Conservation (phyloP, 2,888 invertebrate species). For the Criorhina ranunculi region DNA sequence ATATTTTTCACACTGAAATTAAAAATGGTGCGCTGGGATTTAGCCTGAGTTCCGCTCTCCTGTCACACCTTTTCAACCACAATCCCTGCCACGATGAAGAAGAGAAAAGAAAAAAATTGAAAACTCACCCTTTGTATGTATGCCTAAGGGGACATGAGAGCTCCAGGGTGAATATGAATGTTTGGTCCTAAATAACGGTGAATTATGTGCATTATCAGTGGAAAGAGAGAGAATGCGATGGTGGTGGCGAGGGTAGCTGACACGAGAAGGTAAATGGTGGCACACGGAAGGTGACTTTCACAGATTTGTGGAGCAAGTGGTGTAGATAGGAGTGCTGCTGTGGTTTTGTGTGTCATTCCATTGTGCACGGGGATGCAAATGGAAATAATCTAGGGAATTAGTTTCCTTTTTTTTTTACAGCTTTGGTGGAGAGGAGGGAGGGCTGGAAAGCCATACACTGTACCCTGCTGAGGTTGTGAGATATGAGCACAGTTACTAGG, state of each 20-base stretch:
- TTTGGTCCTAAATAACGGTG: slow-evolving; percentile 67
- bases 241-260: neutral
- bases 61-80: slow-evolving; percentile 52
- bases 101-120: neutral
- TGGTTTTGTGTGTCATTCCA: slow-evolving; percentile 44
- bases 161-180: slow-evolving; percentile 57
- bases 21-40: slow-evolving; percentile 55
- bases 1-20: slow-evolving; percentile 52
- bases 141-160: slow-evolving; percentile 21
- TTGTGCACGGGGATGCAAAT: slow-evolving; percentile 28
- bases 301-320: slow-evolving; percentile 56
- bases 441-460: slow-evolving; percentile 17
- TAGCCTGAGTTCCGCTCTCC: slow-evolving; percentile 37
- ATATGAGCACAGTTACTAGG: too few species aligned
- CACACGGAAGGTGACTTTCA: slow-evolving; percentile 67
- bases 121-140: slow-evolving; percentile 37
- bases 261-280: slow-evolving; percentile 42
- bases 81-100: slow-evolving; percentile 23
- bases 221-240: neutral
- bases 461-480: neutral
- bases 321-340: slow-evolving; percentile 8
- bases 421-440: slow-evolving; percentile 12
- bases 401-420: slow-evolving; percentile 26
- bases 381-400: slow-evolving; percentile 57
- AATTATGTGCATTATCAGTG: slow-evolving; percentile 67